These are phyloP conservation scores for Melanostigma gelatinosum DNA, from an alignment of 2,113 vertebrate species.

Conservation along the genomic window DNA sequence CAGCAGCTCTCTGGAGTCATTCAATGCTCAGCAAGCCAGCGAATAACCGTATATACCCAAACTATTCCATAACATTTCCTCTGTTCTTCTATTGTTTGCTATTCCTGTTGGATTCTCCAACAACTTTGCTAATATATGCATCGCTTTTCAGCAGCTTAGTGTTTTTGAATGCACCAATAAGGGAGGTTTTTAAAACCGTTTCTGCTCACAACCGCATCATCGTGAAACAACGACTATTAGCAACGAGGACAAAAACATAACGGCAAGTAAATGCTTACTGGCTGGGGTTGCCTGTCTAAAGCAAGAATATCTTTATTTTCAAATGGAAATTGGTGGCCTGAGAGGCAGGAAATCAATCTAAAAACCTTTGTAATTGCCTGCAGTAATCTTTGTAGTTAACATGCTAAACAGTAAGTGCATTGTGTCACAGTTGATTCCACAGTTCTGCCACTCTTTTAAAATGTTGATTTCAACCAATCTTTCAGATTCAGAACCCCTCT, in stretches of 20 bases:
- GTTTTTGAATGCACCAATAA: not conserved
- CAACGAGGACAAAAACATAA: not conserved
- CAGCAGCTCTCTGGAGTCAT: not conserved
- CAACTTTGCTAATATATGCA: not conserved
- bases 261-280: not conserved
- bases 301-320: not conserved
- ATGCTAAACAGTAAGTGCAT: not conserved
- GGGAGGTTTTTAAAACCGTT: not conserved
- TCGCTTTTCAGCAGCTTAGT: not conserved
- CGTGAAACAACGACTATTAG: not conserved
- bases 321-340: not conserved
- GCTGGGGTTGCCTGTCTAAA: not conserved
- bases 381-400: not conserved
- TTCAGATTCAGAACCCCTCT: conserved; percentile 97
- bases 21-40: not conserved
- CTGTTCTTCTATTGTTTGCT: not conserved
- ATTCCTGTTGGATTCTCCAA: not conserved
- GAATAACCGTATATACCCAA: not conserved
- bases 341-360: not conserved
- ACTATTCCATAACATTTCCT: not conserved
- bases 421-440: not conserved
- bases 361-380: not conserved
- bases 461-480: conserved; percentile 6
- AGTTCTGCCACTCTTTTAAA: not conserved
- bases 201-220: not conserved